Base-by-base conservation (phyloP, 2,113 vertebrate genomes). In the Neoarius graeffei region DNA sequence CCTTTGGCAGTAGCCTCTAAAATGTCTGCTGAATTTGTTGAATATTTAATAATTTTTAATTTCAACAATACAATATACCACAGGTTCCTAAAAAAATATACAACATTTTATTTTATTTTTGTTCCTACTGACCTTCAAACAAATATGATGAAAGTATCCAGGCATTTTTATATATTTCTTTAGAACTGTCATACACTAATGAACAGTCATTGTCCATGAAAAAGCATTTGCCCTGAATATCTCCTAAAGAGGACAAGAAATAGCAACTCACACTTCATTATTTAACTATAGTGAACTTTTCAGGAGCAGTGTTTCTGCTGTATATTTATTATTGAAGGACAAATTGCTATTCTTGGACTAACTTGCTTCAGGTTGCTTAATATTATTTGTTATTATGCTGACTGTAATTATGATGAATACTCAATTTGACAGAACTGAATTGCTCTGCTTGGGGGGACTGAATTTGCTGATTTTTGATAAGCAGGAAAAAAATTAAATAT, bases 381-480 rank as follows among this genome's bases (percentile, higher is more conserved):
- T 74, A 23, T 74, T 74, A 74, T 48, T 74, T 48, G 19, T 74
- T 71, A 71, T 35, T 35, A 30, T 54, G 64, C n/a, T 56, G 19
- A 71, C 4, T 57, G n/a, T 84, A 71, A 71, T 69, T 84, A 71
- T 82, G 52, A 82, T 62, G 48, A 30, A 82, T 71, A 81, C n/a
- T 57, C 23, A 57, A 67, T 59, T n/a, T 81, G 79, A 71, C 52
- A 82, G 66, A 71, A 14, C 15, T 23, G 20, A 48, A 48, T 17
- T 35, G 13, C 30, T 71, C 27, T 35, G 14, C 27, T 71, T 15
- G 30, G 67, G 11, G 30, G 17, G 13, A 13, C 11, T 4, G 25
- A 69, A 54, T 56, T 69, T 52, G 25, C 13, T 69, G 5, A 69
- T n/a, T 60, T 56, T 59, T 59, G 15, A 81, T 50, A 81, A 42